Base-by-base conservation (phyloP, 2,888 invertebrate genomes). In the Brachycybe producta region DNA sequence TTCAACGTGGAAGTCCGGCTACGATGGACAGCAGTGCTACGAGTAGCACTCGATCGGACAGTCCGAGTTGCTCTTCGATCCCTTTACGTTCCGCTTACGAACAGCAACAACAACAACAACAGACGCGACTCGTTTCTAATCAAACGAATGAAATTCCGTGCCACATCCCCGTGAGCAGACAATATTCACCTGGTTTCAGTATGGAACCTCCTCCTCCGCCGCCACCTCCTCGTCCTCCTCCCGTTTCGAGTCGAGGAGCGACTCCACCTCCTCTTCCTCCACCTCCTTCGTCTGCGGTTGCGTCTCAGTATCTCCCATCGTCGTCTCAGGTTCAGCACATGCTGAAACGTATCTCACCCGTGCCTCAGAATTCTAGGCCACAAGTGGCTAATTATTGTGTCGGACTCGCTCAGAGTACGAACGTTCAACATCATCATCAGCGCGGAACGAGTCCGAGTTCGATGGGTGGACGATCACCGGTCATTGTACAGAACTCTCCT, bases 41-140 rank as follows among this genome's bases (percentile, higher is more conserved):
- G n/a, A 51, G 45, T 43, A 85, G 85, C 63, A 86, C 86, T 39
- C 75, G 88, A 49, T 90, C 90, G 5, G 90, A 90, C 64, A 87
- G 86, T 65, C 88, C 87, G 15, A 78, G 87, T 57, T 74, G 81
- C 57, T 68, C 76, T 11, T 35, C 43, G 30, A 8, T 46, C 32
- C 23, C 23, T 36, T 32, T 79, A 79, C 57, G 41, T 8, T 17
- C 28, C 3, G 35, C 21, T 8, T 42, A 28, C 24, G 26, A 38
- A 35, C 36, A 46, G 8, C 19, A 39, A 4, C 38, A n/a, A n/a
- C n/a, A n/a, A n/a, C n/a, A n/a, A n/a, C n/a, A n/a, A n/a, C n/a
- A n/a, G n/a, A n/a, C 51, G 7, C 50, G 53, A 1, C 23, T 38
- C 34, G 27, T 44, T 23, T n/a, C n/a, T n/a, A 27, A 24, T 21